Evolutionary conservation across 2,797 vertebrate species (phyloP), one percentile per base, ranked within the genome.

Genomic region (Helicolenus hilgendorfi): DNA sequence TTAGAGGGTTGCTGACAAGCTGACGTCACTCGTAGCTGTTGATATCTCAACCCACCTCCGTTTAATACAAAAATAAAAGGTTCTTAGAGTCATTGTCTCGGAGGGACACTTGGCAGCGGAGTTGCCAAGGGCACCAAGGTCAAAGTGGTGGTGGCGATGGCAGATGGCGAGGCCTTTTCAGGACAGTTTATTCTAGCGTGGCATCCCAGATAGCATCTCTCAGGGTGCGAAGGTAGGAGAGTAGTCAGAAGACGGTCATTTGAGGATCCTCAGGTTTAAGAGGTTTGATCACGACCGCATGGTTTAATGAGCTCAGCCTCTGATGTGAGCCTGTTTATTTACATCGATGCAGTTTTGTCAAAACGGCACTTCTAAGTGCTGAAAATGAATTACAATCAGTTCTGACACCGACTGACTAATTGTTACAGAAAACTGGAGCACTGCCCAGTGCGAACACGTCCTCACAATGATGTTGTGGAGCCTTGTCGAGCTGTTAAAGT

Each of bases 1-100:
- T 92, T 88, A 77, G 5, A 63, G 60, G 49, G 45, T 13, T 38
- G 79, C 72, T 73, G 87, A 88, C 89, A 58, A 26, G 62, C 63
- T 77, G 59, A 85, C 70, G 41, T 83, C 90, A 84, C 38, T 83
- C 20, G 20, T 35, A 60, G 38, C 64, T 58, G 38, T 33, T 72
- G 45, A 83, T 29, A 55, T 83, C 63, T 33, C n/a, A 63, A 20
- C 41, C n/a, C 33, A 7, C 3, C 22, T 33, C 35, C 4, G 64
- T 73, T 69, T 59, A 81, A 76, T 65, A 24, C 58, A 75, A 62
- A 86, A 85, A 85, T 74, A 79, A 81, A 81, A 78, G 35, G 68
- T 70, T 78, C 13, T 70, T 20, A 10, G 10, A 77, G 58, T 63
- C 41, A 86, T 85, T 77, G 73, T 84, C 75, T 76, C 29, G 29